A percentile compares a stretch with the other conserved stretches of the same genome.
Evolutionary conservation across 2,888 invertebrate genomes (phyloP).

Genomic region (Meteorus colon): DNA sequence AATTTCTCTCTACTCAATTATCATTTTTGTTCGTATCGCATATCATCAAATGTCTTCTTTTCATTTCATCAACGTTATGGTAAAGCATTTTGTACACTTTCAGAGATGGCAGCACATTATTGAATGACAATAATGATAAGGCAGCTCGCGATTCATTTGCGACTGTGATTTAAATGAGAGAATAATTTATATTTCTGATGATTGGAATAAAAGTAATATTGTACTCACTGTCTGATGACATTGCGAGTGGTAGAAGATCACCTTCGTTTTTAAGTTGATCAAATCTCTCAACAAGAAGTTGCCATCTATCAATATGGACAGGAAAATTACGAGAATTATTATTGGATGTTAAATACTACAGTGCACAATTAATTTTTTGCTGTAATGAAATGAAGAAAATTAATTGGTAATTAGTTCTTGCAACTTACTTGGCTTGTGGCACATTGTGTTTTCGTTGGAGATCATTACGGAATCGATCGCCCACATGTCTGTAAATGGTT

Average conservation of each 20-base stretch:
- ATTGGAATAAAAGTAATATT: not conserved
- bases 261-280: conserved; percentile 90
- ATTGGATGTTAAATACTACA: not conserved
- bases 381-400: not conserved
- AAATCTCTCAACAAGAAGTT: conserved; percentile 84
- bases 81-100: not conserved
- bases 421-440: conserved; percentile 80
- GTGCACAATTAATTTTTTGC: too few species aligned
- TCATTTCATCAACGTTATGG: not conserved
- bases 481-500: conserved; percentile 94
- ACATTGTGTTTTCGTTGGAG: conserved; percentile 86
- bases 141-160: not conserved
- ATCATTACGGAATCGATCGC: conserved; percentile 89
- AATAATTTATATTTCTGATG: not conserved
- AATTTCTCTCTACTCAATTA: not conserved
- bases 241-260: conserved; percentile 84
- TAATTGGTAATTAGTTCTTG: conserved; percentile 5
- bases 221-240: conserved; percentile 69
- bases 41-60: not conserved
- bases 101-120: conserved; percentile 15
- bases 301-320: conserved; percentile 71
- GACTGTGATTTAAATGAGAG: not conserved
- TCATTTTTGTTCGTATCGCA: not conserved
- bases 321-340: not conserved
- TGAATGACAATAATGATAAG: not conserved